These are phyloP conservation scores for Sesamia inferens DNA, from an alignment of 2,888 invertebrate species.

Conservation along the genomic window DNA sequence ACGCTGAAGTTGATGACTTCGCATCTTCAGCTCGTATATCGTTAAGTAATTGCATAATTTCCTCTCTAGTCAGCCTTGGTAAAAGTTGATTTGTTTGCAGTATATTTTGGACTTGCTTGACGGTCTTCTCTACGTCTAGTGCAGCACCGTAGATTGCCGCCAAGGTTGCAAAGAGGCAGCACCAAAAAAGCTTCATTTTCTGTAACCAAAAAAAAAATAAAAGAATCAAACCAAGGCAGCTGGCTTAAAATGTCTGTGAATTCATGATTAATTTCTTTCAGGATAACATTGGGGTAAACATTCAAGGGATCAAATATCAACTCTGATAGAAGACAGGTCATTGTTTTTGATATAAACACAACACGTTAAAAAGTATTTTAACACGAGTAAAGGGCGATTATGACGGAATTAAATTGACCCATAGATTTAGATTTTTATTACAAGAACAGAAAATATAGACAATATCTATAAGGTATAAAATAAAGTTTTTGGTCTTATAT, in stretches of 20 bases:
- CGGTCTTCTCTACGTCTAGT: constrained; percentile 90
- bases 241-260: constrained; percentile 1
- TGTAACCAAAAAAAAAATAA: constrained; percentile 74
- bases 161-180: constrained; percentile 75
- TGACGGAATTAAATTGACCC: background rate
- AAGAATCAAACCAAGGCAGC: constrained; percentile 20
- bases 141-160: constrained; percentile 70
- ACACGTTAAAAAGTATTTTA: background rate
- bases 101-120: constrained; percentile 92
- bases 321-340: constrained; percentile 28
- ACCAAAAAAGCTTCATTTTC: constrained; percentile 82
- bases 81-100: constrained; percentile 90
- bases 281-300: constrained; percentile 6
- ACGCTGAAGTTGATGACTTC: constrained; percentile 71
- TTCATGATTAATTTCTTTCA: background rate
- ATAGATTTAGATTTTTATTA: constrained; percentile 8
- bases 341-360: constrained; percentile 20
- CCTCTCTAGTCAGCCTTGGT: constrained; percentile 91
- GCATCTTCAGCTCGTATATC: constrained; percentile 91
- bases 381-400: constrained; percentile 26
- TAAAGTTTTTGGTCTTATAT: background rate
- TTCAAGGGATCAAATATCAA: constrained; percentile 37
- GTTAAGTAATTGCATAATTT: constrained; percentile 92
- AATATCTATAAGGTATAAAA: background rate
- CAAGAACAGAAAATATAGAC: background rate